Base-by-base conservation (phyloP, 2,113 vertebrate genomes). In the Erpornis zantholeuca region DNA sequence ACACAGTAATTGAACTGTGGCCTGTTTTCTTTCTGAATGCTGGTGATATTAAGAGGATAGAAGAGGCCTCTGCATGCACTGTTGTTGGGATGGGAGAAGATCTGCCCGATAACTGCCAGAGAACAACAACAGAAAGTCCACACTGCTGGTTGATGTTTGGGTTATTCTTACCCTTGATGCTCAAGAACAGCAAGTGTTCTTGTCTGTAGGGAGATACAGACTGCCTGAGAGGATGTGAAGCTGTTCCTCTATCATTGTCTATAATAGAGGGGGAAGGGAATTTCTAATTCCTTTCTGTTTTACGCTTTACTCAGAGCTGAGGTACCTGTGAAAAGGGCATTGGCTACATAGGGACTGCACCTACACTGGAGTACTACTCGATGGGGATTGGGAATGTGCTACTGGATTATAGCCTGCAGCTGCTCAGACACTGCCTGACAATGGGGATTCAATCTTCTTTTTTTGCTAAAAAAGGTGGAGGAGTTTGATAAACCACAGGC, bases 121-220 rank as follows among this genome's bases (percentile, higher is more conserved):
- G 72, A 84, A 35, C 52, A 42, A 7, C 12, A 61, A 49, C 18
- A 17, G 31, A 25, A 80, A 57, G 19, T 8, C 50, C 6, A 2
- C 4, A 15, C 3, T 7, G 4, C 17, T 25, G 36, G 28, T 6
- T 3, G 2, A 11, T 2, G 1, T n/a, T 50, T 66, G 24, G 5
- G 12, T 16, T 81, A 65, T 56, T 28, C 33, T 64, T 44, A 15
- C 28, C 28, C 24, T 49, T 44, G 24, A 28, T 70, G n/a, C 28
- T 66, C 52, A 66, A 53, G 52, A 75, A 28, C 36, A 73, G 23
- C 7, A 49, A 70, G 22, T 20, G 23, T 6, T 66, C 12, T 36
- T 47, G 33, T 86, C 54, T 31, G 27, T 54, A 36, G 44, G 36
- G 38, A 75, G 15, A 31, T 31, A 10, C 9, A 66, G 31, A 15